A percentile compares a stretch with the other conserved stretches of the same genome.
These are phyloP conservation scores for Mesitornis unicolor DNA, from an alignment of 2,113 vertebrate species.

Conservation along the genomic window DNA sequence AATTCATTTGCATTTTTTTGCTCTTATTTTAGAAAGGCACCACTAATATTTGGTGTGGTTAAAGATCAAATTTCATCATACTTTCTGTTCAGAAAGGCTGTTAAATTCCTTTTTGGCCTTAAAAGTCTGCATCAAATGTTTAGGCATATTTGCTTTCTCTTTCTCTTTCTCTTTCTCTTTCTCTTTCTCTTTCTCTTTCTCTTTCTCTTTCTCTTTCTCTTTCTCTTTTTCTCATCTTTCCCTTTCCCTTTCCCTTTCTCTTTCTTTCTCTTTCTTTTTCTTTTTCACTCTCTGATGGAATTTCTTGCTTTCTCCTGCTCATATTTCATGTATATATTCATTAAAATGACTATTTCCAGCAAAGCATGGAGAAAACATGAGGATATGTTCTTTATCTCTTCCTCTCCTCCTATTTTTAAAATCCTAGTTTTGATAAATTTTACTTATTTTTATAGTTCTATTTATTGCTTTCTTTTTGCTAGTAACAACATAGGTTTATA, in stretches of 20 bases:
- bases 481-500: background rate
- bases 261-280: background rate
- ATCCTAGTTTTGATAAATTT: background rate
- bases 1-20: constrained; percentile 63
- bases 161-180: background rate
- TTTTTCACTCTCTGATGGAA: background rate
- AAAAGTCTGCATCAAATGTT: background rate
- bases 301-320: background rate
- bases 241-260: background rate
- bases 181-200: background rate
- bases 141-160: background rate
- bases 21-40: background rate
- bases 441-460: background rate
- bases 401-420: rapidly evolving
- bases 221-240: too few relatives aligned
- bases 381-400: rapidly evolving
- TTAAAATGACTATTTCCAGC: background rate
- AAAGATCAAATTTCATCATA: constrained; percentile 40
- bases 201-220: background rate
- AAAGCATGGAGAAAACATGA: background rate
- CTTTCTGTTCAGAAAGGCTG: background rate
- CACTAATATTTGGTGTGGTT: constrained; percentile 12
- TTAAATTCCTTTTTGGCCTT: background rate
- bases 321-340: background rate
- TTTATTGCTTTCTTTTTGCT: background rate